Evolutionary conservation across 2,113 vertebrate species (phyloP).

Genomic region (Sinocyclocheilus anshuiensis): DNA sequence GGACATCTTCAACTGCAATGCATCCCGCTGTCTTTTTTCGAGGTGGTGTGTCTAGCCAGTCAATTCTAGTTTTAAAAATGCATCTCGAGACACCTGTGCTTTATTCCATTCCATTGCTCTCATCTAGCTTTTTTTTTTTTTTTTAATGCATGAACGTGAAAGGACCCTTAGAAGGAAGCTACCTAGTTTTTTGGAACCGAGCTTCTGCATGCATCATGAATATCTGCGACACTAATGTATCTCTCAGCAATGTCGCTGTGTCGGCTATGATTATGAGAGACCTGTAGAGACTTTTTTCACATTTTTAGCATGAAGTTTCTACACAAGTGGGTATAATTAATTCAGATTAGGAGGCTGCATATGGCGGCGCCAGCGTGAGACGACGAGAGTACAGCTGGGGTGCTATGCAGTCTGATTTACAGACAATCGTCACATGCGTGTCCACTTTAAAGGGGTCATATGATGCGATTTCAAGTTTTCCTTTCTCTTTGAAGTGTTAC

Average conservation of each 20-base stretch:
- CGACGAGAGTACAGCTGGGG: slow-evolving; percentile 18
- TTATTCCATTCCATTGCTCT: slow-evolving; percentile 1
- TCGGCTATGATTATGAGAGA: slow-evolving; percentile 15
- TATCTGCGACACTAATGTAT: slow-evolving; percentile 20
- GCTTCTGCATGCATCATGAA: slow-evolving; percentile 24
- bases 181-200: not conserved
- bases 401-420: slow-evolving; percentile 20
- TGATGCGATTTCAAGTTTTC: too few species aligned
- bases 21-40: not conserved
- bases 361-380: not conserved
- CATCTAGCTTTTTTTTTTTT: not conserved
- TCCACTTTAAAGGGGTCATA: too few species aligned
- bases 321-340: slow-evolving; percentile 30
- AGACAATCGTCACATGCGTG: not conserved
- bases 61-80: not conserved
- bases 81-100: not conserved
- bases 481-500: too few species aligned
- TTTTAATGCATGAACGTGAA: not conserved
- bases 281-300: not conserved
- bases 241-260: slow-evolving; percentile 1
- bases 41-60: not conserved
- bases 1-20: too few species aligned
- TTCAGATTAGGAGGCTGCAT: slow-evolving; percentile 4
- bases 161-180: not conserved
- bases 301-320: slow-evolving; percentile 23